phyloP scores from a whole-genome alignment of 2,113 vertebrate genomes.

The Coptodon rendalli region DNA sequence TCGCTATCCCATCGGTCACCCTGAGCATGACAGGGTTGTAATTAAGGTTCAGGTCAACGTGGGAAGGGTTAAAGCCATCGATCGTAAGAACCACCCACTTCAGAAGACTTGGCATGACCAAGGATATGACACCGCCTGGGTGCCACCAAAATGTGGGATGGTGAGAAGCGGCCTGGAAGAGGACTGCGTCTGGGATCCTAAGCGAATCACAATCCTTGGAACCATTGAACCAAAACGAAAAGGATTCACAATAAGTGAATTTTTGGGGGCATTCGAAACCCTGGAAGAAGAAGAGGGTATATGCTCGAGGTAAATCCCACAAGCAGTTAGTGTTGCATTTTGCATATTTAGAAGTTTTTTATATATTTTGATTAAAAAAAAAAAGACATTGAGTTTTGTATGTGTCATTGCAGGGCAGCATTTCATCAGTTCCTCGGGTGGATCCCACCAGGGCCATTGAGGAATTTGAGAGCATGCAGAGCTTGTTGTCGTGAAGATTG shows the following conservation, averaged over 20 bases:
- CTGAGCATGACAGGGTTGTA: background rate
- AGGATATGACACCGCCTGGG: constrained; percentile 41
- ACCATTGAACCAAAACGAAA: background rate
- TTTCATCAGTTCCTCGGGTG: too few relatives aligned
- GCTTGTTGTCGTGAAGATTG: too few relatives aligned
- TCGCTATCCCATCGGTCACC: constrained; percentile 18
- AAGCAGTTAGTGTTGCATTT: background rate
- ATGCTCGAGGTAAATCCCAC: background rate
- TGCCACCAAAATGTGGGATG: constrained; percentile 43
- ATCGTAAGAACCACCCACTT: background rate
- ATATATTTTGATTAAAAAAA: background rate
- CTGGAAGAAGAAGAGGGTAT: too few relatives aligned
- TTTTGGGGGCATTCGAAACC: too few relatives aligned
- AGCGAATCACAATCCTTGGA: background rate
- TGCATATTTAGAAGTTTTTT: background rate
- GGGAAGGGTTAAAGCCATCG: constrained; percentile 44
- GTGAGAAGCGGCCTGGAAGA: constrained; percentile 57
- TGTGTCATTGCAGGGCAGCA: too few relatives aligned
- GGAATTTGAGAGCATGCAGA: too few relatives aligned
- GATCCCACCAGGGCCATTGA: too few relatives aligned
- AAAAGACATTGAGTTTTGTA: too few relatives aligned
- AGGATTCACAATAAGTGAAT: too few relatives aligned
- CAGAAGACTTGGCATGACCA: constrained; percentile 40
- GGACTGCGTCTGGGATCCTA: constrained; percentile 62
- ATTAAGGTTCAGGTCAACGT: constrained; percentile 23